Conservation (phyloP, 2,113 vertebrate species). For the Syngnathus floridae region DNA sequence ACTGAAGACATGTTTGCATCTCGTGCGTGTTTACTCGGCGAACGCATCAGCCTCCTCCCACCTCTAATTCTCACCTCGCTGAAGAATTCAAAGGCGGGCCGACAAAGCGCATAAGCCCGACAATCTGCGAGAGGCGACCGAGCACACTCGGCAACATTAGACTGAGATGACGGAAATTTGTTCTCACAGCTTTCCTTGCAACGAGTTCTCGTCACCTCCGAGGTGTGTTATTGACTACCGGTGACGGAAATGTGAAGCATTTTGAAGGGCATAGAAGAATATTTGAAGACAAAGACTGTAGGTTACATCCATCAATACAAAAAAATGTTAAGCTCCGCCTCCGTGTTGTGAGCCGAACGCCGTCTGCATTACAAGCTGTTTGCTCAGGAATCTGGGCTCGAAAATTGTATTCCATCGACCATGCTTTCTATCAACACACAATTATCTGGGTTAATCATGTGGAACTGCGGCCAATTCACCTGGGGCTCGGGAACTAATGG, state of each 20-base stretch:
- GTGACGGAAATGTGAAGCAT: background rate
- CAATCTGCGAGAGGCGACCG: conserved; percentile 24
- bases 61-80: conserved; percentile 58
- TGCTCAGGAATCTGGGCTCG: conserved; percentile 98
- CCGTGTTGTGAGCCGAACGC: conserved; percentile 36
- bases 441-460: conserved; percentile 99
- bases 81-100: conserved; percentile 34
- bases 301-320: background rate
- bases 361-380: conserved; percentile 78
- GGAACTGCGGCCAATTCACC: conserved; percentile 99
- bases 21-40: conserved; percentile 39
- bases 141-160: conserved; percentile 37
- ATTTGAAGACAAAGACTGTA: background rate
- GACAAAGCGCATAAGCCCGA: conserved; percentile 42
- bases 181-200: background rate
- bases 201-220: background rate
- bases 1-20: conserved; percentile 21
- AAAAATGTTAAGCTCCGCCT: background rate
- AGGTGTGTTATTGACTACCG: background rate
- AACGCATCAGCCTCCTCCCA: conserved; percentile 42
- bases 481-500: conserved; percentile 99
- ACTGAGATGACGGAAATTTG: background rate
- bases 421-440: conserved; percentile 99
- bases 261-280: background rate
- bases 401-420: conserved; percentile 99